Percentiles rank a stretch among this genome's conserved stretches.
These are phyloP conservation scores for Diloba caeruleocephala DNA, from an alignment of 2,888 invertebrate species.

Conservation along the genomic window DNA sequence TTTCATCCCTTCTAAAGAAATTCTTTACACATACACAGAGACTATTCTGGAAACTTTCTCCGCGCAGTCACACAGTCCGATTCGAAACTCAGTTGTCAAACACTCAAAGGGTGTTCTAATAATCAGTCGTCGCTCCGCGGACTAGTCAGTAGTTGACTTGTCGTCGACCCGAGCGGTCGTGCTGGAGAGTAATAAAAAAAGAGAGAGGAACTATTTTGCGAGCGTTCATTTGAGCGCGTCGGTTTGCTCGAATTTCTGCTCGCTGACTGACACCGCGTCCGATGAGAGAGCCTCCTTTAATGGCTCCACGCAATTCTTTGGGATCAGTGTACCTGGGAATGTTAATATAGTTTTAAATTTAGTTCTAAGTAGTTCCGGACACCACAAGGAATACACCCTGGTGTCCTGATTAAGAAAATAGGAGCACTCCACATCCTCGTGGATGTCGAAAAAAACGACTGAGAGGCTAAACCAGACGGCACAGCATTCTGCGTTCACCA, in stretches of 20 bases:
- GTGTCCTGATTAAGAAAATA: no score
- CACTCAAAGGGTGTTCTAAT: constrained; percentile 48
- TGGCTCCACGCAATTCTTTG: constrained; percentile 95
- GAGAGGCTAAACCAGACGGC: no score
- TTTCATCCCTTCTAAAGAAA: no score
- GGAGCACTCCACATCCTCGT: no score
- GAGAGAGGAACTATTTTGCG: constrained; percentile 60
- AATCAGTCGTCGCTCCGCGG: constrained; percentile 50
- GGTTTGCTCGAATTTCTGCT: constrained; percentile 88
- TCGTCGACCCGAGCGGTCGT: constrained; percentile 23
- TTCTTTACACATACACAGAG: constrained; percentile 7
- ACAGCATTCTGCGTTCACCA: no score
- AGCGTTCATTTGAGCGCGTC: constrained; percentile 73
- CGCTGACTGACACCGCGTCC: constrained; percentile 95
- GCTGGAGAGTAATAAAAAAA: constrained; percentile 46
- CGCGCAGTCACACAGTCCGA: constrained; percentile 33
- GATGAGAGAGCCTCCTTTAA: constrained; percentile 93
- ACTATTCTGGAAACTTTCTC: background rate
- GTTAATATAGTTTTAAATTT: no score
- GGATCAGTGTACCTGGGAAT: constrained; percentile 93
- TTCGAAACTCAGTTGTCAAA: constrained; percentile 38
- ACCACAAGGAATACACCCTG: no score
- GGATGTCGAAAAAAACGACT: no score
- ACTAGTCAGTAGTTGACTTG: constrained; percentile 17
- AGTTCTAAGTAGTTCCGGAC: no score